phyloP scores from a whole-genome alignment of 2,888 invertebrate species.

The Dioctria rufipes region DNA sequence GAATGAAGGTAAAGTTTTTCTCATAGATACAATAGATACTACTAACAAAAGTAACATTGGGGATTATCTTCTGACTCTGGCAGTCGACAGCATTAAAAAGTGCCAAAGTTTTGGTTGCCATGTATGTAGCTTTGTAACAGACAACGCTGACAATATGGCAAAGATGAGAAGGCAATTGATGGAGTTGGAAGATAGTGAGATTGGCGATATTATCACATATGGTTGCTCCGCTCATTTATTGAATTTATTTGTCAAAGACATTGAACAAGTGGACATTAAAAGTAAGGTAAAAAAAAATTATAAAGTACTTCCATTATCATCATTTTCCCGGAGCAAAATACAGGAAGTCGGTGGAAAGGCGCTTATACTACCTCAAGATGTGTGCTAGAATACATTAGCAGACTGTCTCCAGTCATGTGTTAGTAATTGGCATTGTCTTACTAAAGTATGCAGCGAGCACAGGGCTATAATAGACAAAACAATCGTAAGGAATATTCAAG shows the following conservation, averaged over 20 bases:
- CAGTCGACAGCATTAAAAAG: background rate
- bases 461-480: no score
- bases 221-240: no score
- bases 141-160: background rate
- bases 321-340: background rate
- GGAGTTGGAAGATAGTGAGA: no score
- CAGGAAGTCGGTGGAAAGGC: fast-evolving
- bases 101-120: background rate
- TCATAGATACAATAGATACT: background rate
- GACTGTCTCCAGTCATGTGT: background rate
- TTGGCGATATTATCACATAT: no score
- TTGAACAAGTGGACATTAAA: background rate
- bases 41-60: background rate
- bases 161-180: no score
- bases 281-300: background rate
- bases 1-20: background rate
- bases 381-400: background rate
- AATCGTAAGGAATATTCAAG: background rate
- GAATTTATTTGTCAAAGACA: background rate
- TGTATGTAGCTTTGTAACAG: background rate
- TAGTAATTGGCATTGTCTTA: background rate
- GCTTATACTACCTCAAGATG: background rate
- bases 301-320: background rate
- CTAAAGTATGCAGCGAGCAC: conserved; percentile 3
- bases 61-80: background rate